Conservation (phyloP, 30 jellyfish, hydroid and myxozoan species). For the Aurelia coerulea region DNA sequence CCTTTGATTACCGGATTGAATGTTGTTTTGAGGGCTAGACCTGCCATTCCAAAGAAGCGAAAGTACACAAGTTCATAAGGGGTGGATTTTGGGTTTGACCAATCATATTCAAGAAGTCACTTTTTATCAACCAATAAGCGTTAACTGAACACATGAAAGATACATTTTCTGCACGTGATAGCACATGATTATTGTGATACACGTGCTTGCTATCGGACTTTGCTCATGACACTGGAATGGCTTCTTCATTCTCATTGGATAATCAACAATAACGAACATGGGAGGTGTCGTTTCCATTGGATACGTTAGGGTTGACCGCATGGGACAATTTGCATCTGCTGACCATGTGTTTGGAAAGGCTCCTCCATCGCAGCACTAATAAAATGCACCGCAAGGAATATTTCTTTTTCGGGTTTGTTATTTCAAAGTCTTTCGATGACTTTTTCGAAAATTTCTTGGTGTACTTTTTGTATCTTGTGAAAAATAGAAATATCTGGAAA, state of each 20-base stretch:
- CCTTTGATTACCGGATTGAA: too few species aligned
- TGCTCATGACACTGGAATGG: conserved; percentile 2
- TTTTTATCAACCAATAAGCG: conserved; percentile 42
- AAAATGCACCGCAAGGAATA: too few species aligned
- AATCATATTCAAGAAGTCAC: conserved; percentile 23
- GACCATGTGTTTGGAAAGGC: too few species aligned
- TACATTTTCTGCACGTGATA: not conserved
- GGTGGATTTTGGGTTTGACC: conserved; percentile 84
- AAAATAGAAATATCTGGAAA: too few species aligned
- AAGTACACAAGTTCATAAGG: conserved; percentile 47
- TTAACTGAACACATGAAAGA: conserved; percentile 39
- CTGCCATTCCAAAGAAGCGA: conserved; percentile 47
- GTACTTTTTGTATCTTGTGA: too few species aligned
- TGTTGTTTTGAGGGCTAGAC: conserved; percentile 74
- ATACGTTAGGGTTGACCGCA: too few species aligned
- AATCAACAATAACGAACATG: conserved; percentile 9
- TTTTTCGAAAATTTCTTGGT: too few species aligned
- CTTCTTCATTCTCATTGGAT: conserved; percentile 2
- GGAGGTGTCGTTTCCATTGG: not conserved
- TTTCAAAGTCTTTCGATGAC: too few species aligned
- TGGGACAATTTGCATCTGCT: too few species aligned
- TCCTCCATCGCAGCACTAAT: too few species aligned
- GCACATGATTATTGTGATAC: conserved; percentile 36
- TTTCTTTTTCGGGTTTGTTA: too few species aligned
- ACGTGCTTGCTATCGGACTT: conserved; percentile 47